Evolutionary conservation across 2,888 invertebrate genomes (phyloP), one percentile per base, ranked within the genome.

Genomic region (Coelogynopora nodosa): DNA sequence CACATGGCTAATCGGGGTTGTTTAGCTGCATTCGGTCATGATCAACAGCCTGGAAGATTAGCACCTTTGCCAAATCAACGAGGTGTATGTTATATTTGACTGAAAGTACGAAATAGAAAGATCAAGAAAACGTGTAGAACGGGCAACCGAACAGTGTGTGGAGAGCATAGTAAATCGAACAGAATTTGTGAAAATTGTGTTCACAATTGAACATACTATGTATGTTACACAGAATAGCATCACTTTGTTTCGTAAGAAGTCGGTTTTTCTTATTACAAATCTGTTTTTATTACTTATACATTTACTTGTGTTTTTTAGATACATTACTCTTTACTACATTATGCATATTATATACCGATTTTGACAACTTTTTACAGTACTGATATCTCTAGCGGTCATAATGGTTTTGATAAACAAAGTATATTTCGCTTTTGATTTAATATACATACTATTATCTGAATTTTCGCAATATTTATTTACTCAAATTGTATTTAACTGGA

Each of bases 201-300:
- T n/a, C n/a, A n/a, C n/a, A n/a, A n/a, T n/a, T n/a, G n/a, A n/a
- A n/a, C n/a, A n/a, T n/a, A n/a, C n/a, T n/a, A n/a, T n/a, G n/a
- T n/a, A n/a, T n/a, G n/a, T n/a, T n/a, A n/a, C n/a, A n/a, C n/a
- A 74, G 74, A 26, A 74, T 74, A 74, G 74, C 74, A 74, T 74
- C 23, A 74, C 74, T 74, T 74, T 74, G 74, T 74, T 74, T 74
- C 49, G 74, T 74, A 74, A 74, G 74, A 2, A 74, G 74, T 74
- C 27, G 74, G 74, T 74, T 74, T 74, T 74, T 74, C 74, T 74
- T 74, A 74, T 74, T 74, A 74, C 74, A 74, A 74, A 74, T 74
- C 74, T 74, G 74, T 74, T 74, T 74, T 74, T 74, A 13, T 74
- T 74, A 74, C 74, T 74, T 74, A 74, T 74, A 74, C 18, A 74